Conservation (phyloP, 2,888 invertebrate species). For the Apomyelois bistriatella region DNA sequence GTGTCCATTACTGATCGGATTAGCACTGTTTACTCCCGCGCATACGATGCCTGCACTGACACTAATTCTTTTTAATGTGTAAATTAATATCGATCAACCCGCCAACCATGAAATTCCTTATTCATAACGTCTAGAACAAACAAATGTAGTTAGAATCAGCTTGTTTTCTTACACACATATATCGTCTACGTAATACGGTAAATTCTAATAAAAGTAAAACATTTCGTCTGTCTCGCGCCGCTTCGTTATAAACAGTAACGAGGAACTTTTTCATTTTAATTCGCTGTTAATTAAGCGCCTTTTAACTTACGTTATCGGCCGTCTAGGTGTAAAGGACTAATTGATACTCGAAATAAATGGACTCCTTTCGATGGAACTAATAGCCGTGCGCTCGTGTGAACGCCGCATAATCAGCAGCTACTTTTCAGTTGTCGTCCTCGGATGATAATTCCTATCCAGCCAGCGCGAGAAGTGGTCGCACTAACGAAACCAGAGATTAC, state of each 20-base stretch:
- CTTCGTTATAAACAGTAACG: conserved; percentile 53
- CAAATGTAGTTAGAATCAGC: background rate
- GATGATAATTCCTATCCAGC: conserved; percentile 49
- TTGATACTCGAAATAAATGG: conserved; percentile 66
- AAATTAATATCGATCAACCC: conserved; percentile 74
- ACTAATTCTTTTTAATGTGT: conserved; percentile 65
- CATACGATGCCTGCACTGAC: conserved; percentile 43
- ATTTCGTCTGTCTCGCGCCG: conserved; percentile 24
- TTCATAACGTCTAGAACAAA: conserved; percentile 61
- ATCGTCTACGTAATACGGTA: conserved; percentile 6
- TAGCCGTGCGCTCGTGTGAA: conserved; percentile 54
- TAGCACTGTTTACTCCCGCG: conserved; percentile 62
- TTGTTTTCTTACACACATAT: background rate
- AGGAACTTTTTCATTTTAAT: conserved; percentile 64
- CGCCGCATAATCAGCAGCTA: conserved; percentile 60
- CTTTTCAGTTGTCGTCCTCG: conserved; percentile 64
- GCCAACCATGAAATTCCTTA: conserved; percentile 68
- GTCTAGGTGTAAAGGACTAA: conserved; percentile 69
- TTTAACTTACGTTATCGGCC: conserved; percentile 53
- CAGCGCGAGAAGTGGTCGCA: conserved; percentile 35
- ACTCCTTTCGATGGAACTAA: conserved; percentile 50
- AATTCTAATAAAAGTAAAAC: conserved; percentile 8
- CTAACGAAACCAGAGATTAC: conserved; percentile 62
- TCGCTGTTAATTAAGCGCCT: conserved; percentile 57
- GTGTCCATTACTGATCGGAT: conserved; percentile 49